Base-by-base conservation (phyloP, 2,797 vertebrate species). In the Thripadectes ignobilis region DNA sequence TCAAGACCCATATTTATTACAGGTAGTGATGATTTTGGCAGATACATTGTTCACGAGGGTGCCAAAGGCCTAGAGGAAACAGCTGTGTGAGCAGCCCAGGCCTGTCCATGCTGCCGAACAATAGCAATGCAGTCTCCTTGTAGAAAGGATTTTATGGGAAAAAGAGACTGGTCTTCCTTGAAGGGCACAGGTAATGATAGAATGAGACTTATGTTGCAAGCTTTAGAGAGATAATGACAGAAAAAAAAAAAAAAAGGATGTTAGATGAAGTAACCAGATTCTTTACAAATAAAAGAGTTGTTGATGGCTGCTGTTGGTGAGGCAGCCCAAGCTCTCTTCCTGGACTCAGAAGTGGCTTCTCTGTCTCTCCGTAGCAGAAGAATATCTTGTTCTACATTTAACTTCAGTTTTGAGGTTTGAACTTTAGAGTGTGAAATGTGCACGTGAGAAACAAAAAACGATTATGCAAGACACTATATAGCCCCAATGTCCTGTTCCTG, bases 51-150 rank as follows among this genome's bases (percentile, higher is more conserved):
- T 92, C 72, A 36, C 0, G 0, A 89, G 67, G 79, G 48, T 95
- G 95, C 92, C 94, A 92, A 92, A 68, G 72, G 69, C 87, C 68
- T 88, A 77, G 72, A 85, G 91, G 93, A 96, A 95, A 88, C 94
- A 95, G 85, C 94, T 91, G 88, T 3, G 9, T 2, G 9, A 91
- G 66, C 88, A 90, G 85, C 19, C 69, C 73, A 78, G 93, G 83
- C 82, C 89, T 88, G 93, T 65, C 83, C 92, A 62, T 0, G 2
- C 65, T 24, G 13, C 51, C 0, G 0, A 94, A 95, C 79, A 94
- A 88, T 55, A n/a, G 79, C 34, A 91, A 20, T 2, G 2, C n/a
- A 48, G 58, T 17, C 54, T 91, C 18, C 27, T 71, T 32, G 22
- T n/a, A 88, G 68, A 89, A 62, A 65, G 18, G 54, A 63, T 84